These are phyloP conservation scores for Cinclus cinclus DNA, from an alignment of 2,113 vertebrate genomes.

Conservation along the genomic window DNA sequence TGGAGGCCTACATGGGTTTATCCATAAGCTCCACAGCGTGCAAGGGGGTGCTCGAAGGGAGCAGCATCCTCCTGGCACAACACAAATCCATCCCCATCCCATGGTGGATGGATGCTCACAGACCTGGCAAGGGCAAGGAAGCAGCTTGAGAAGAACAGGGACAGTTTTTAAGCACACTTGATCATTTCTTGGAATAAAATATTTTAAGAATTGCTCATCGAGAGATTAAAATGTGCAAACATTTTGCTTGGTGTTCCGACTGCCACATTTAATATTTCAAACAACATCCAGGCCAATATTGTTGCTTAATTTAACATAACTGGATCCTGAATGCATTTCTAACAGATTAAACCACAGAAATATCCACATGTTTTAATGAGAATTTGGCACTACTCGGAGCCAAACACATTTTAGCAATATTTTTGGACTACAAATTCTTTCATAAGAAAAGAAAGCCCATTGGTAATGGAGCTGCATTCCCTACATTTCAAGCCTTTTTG, in stretches of 20 bases:
- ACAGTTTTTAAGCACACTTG: not conserved
- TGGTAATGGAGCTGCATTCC: not conserved
- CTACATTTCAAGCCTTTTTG: not conserved
- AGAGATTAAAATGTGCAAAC: slow-evolving; percentile 56
- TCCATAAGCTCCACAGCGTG: not conserved
- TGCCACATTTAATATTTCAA: slow-evolving; percentile 58
- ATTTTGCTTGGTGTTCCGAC: slow-evolving; percentile 55
- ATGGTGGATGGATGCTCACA: not conserved
- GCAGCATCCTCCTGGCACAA: not conserved
- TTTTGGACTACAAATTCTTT: slow-evolving; percentile 30
- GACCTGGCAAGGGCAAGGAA: not conserved
- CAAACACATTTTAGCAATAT: slow-evolving; percentile 59
- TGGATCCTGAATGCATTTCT: slow-evolving; percentile 43
- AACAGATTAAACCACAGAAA: slow-evolving; percentile 62
- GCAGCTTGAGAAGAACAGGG: not conserved
- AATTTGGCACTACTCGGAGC: slow-evolving; percentile 2
- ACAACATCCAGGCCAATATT: slow-evolving; percentile 58
- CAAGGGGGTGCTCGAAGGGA: slow-evolving; percentile 25
- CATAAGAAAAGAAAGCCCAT: not conserved
- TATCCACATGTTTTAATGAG: slow-evolving; percentile 63
- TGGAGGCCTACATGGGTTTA: not conserved
- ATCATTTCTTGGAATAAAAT: not conserved
- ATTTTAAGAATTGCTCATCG: not conserved
- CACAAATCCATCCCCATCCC: not conserved
- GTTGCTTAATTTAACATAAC: slow-evolving; percentile 62